Evolutionary conservation across 2,113 vertebrate genomes (phyloP).

Genomic region (Mesembrinibis cayennensis): DNA sequence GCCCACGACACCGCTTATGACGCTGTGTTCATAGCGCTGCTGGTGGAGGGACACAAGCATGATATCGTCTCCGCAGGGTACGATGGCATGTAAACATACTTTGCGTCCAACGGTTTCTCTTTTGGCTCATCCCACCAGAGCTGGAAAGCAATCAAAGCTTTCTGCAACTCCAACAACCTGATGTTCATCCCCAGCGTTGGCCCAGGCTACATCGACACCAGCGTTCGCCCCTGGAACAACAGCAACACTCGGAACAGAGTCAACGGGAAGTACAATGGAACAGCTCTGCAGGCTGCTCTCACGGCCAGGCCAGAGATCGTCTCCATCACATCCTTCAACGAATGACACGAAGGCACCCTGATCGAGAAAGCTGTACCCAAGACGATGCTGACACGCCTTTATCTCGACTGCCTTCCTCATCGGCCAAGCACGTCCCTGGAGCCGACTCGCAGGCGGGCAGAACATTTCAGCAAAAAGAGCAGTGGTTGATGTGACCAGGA

Average conservation of each 20-base stretch:
- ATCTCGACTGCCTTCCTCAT: too few species aligned
- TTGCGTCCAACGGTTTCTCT: background rate
- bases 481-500: background rate
- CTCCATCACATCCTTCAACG: background rate
- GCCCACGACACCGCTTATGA: rapidly evolving
- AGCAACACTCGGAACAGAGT: background rate
- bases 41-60: background rate
- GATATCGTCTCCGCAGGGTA: background rate
- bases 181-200: background rate
- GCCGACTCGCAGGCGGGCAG: background rate
- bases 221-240: background rate
- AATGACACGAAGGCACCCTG: background rate
- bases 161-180: background rate
- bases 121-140: background rate
- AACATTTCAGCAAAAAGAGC: background rate
- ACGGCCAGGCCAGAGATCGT: background rate
- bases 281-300: background rate
- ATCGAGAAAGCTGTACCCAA: background rate
- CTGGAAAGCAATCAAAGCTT: background rate
- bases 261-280: background rate
- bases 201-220: background rate
- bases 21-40: background rate
- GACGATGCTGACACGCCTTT: background rate
- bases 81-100: background rate
- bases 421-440: background rate